Conservation (phyloP, 2,888 invertebrate genomes). For the Melanchra persicariae region DNA sequence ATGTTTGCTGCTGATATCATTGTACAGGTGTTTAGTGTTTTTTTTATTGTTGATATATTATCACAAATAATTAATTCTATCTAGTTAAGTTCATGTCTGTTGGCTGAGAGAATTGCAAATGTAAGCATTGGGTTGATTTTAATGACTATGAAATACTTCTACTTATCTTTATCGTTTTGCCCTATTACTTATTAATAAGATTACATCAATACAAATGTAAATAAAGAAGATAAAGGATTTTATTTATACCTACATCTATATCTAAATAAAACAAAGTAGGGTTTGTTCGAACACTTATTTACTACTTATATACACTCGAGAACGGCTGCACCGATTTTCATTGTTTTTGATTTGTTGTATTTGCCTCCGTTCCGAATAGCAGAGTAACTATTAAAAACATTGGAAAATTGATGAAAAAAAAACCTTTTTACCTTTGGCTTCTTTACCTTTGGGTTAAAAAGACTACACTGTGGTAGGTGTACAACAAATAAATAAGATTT, state of each 20-base stretch:
- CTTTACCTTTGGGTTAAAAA: too few species aligned
- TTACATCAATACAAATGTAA: conserved; percentile 48
- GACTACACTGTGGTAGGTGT: too few species aligned
- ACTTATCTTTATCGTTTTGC: conserved; percentile 37
- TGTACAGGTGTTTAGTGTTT: background rate
- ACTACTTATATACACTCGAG: too few species aligned
- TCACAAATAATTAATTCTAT: conserved; percentile 22
- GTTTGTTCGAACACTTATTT: too few species aligned
- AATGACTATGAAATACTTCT: conserved; percentile 25
- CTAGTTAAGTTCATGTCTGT: conserved; percentile 17
- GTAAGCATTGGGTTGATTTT: conserved; percentile 16
- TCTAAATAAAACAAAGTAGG: too few species aligned
- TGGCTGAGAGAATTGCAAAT: conserved; percentile 10
- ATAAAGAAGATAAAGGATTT: conserved; percentile 36
- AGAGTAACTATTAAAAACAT: too few species aligned
- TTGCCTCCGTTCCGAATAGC: too few species aligned
- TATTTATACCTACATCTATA: conserved; percentile 15
- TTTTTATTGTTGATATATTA: conserved; percentile 19
- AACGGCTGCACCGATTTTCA: too few species aligned
- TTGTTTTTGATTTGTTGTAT: too few species aligned
- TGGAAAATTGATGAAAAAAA: too few species aligned
- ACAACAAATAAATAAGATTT: too few species aligned
- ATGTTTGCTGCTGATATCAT: conserved; percentile 24
- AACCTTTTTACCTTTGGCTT: too few species aligned
- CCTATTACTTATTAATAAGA: conserved; percentile 48